phyloP scores from a whole-genome alignment of 1,140 invertebrate genomes.

The Hypothenemus hampei region DNA sequence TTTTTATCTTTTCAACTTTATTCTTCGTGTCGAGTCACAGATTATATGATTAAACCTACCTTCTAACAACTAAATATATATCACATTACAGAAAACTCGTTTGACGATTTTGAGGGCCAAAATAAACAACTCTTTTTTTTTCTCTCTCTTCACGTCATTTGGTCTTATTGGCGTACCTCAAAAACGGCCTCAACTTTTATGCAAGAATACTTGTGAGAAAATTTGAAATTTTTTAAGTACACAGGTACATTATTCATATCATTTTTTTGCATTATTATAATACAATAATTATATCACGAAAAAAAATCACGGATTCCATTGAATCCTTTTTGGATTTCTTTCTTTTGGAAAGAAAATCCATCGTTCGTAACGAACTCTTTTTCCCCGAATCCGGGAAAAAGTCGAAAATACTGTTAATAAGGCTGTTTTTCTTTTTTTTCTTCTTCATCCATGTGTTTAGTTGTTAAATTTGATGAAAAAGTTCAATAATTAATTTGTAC shows the following conservation, averaged over 20 bases:
- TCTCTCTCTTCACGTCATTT: too few species aligned
- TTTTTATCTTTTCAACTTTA: too few species aligned
- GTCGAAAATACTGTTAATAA: constrained; percentile 33
- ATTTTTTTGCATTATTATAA: constrained; percentile 38
- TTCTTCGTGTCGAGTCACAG: too few species aligned
- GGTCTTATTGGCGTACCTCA: too few species aligned
- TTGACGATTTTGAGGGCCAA: too few species aligned
- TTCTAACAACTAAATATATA: too few species aligned
- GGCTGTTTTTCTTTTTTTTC: constrained; percentile 18
- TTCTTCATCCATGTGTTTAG: not conserved
- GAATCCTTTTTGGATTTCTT: constrained; percentile 17
- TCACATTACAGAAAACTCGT: too few species aligned
- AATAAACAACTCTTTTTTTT: too few species aligned
- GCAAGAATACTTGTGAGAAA: constrained; percentile 23
- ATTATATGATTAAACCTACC: too few species aligned
- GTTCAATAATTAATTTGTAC: constrained; percentile 8
- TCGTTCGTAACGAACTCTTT: constrained; percentile 25
- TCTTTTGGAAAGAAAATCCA: not conserved
- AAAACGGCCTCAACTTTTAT: too few species aligned
- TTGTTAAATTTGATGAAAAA: constrained; percentile 3
- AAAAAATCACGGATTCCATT: constrained; percentile 33
- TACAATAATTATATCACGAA: constrained; percentile 34
- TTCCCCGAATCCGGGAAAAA: constrained; percentile 17
- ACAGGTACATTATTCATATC: constrained; percentile 36
- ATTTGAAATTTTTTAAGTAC: constrained; percentile 34